Percentiles rank a stretch among this genome's conserved stretches.
phyloP scores from a whole-genome alignment of 2,797 vertebrate genomes.

The Columba guinea region DNA sequence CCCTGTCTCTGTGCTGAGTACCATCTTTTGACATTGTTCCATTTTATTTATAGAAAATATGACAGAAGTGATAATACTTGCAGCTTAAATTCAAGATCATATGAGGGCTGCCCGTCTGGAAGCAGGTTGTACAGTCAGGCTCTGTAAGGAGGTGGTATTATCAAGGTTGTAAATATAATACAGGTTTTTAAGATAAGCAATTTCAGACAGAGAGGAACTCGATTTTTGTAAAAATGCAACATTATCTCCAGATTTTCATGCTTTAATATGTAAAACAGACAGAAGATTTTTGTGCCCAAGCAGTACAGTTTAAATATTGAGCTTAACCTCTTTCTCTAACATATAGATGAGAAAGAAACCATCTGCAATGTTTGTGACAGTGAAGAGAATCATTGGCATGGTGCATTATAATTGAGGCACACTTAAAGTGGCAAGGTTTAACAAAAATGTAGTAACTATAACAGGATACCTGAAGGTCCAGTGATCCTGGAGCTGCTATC shows the following conservation, averaged over 20 bases:
- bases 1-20: not conserved
- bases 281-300: not conserved
- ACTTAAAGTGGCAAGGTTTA: not conserved
- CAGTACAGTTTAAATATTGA: not conserved
- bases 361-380: not conserved
- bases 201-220: not conserved
- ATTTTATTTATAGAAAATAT: conserved; percentile 63
- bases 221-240: not conserved
- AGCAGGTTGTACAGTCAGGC: conserved; percentile 26
- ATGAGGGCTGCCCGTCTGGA: conserved; percentile 39
- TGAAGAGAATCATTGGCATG: not conserved
- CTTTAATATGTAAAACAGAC: not conserved
- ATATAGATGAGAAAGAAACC: not conserved
- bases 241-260: not conserved
- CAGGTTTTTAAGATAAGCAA: not conserved
- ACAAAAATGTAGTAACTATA: not conserved
- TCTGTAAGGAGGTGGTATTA: conserved; percentile 16
- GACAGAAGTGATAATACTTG: conserved; percentile 50
- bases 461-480: not conserved
- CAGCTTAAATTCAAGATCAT: conserved; percentile 35
- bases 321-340: not conserved
- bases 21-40: conserved; percentile 53
- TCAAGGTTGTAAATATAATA: not conserved
- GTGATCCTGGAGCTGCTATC: not conserved
- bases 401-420: not conserved